These are phyloP conservation scores for Lanius ludovicianus DNA, from an alignment of 2,113 vertebrate genomes.

Conservation along the genomic window DNA sequence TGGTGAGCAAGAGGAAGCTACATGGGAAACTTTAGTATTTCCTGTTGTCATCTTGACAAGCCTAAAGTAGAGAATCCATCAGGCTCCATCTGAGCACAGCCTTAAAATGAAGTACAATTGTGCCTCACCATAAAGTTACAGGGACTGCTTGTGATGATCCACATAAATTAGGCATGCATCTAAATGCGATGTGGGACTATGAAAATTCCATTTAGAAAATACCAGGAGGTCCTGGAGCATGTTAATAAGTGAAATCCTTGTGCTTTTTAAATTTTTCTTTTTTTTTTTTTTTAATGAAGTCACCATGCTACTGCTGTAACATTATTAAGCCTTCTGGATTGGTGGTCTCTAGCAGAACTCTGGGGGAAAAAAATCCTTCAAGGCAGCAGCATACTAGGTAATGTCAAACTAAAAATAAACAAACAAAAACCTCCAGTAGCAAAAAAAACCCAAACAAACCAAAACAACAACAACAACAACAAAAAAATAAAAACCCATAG, in stretches of 20 bases:
- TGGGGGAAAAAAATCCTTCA: neutral
- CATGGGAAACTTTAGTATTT: neutral
- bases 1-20: neutral
- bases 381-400: neutral
- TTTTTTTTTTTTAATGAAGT: neutral
- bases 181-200: neutral
- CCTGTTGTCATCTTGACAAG: neutral
- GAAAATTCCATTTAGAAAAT: conserved; percentile 24
- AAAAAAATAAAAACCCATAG: neutral
- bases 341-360: neutral
- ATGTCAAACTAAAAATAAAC: conserved; percentile 15
- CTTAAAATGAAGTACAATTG: neutral
- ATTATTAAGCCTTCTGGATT: neutral
- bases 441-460: neutral
- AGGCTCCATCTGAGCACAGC: neutral
- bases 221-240: neutral
- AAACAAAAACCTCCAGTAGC: neutral
- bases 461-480: neutral
- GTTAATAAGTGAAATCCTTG: neutral
- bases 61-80: neutral
- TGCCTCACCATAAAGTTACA: neutral
- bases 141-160: neutral
- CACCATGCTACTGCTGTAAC: neutral
- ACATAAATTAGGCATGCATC: neutral
- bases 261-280: neutral